phyloP scores from a whole-genome alignment of 2,888 invertebrate species.

The Hecatera dysodea region DNA sequence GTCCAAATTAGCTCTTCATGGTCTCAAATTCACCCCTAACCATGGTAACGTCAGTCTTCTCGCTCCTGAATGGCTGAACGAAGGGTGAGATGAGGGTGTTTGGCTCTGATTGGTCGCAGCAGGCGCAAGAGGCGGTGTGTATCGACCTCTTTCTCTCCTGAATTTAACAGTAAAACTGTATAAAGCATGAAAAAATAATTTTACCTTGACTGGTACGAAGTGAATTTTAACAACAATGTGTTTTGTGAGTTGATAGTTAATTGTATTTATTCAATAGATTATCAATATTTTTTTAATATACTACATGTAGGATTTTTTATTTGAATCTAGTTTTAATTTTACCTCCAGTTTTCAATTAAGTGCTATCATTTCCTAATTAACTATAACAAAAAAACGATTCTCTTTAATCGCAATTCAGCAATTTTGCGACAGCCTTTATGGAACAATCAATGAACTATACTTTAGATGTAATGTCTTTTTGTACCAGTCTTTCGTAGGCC shows the following conservation, averaged over 20 bases:
- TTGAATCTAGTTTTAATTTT: too few relatives aligned
- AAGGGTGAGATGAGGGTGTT: constrained; percentile 78
- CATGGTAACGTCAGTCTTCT: constrained; percentile 82
- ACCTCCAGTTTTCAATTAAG: too few relatives aligned
- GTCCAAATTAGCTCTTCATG: constrained; percentile 48
- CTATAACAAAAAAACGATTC: too few relatives aligned
- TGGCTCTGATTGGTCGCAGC: constrained; percentile 81
- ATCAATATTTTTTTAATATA: too few relatives aligned
- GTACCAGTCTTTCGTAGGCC: too few relatives aligned
- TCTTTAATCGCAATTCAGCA: too few relatives aligned
- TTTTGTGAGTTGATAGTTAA: not conserved
- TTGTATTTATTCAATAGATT: not conserved
- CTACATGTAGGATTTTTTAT: too few relatives aligned
- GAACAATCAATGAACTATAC: too few relatives aligned
- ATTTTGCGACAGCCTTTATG: too few relatives aligned
- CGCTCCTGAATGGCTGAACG: constrained; percentile 76
- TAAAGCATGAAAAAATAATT: constrained; percentile 44
- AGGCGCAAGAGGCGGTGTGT: constrained; percentile 80
- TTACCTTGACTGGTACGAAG: not conserved
- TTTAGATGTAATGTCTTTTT: too few relatives aligned
- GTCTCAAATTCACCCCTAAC: constrained; percentile 72
- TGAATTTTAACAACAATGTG: not conserved
- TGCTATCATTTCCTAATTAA: too few relatives aligned
- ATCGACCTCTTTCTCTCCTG: constrained; percentile 76
- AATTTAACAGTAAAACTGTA: constrained; percentile 59